Evolutionary conservation across 2,797 vertebrate species (phyloP), one percentile per base, ranked within the genome.

Genomic region (Neomorphus geoffroyi): DNA sequence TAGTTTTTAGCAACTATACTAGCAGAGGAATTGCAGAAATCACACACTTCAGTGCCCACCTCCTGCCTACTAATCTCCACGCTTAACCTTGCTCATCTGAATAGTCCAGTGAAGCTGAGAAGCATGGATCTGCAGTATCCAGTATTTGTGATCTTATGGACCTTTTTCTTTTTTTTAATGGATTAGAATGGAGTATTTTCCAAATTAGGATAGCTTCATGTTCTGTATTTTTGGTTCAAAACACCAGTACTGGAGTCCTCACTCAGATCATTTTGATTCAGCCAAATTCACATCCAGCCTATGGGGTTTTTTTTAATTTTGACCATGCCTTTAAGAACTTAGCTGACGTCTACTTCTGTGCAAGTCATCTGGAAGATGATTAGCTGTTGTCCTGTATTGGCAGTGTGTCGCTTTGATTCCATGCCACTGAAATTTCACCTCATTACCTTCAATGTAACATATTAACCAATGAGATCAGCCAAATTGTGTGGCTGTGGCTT

Each of bases 21-120:
- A 74, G 83, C 60, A 84, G 74, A 86, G 87, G 88, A 95, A 90
- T 28, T 88, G 95, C 95, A 95, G 83, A 92, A 95, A 91, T 92
- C 72, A 90, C 86, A 88, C 93, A 94, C 94, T 94, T 90, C 39
- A 92, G 56, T 19, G 67, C 93, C 95, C 86, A 86, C 92, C 93
- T 96, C 90, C 86, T 94, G 94, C 93, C 88, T 95, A 4, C 88
- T 94, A 64, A 96, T 96, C 93, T 94, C 92, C 86, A 19, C 50
- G 78, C 90, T 96, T 92, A 96, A 95, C 95, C 93, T 96, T 77
- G 90, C 93, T 96, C 90, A 6, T 95, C 83, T 77, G 33, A 88
- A 70, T 86, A 87, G 90, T 57, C 93, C 64, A 14, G 56, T 82
- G 90, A 90, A 93, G 83, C 93, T 45, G 56, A 70, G 74, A 46